Base-by-base conservation (phyloP, 2,888 invertebrate genomes). In the Acanthopleura granulata region DNA sequence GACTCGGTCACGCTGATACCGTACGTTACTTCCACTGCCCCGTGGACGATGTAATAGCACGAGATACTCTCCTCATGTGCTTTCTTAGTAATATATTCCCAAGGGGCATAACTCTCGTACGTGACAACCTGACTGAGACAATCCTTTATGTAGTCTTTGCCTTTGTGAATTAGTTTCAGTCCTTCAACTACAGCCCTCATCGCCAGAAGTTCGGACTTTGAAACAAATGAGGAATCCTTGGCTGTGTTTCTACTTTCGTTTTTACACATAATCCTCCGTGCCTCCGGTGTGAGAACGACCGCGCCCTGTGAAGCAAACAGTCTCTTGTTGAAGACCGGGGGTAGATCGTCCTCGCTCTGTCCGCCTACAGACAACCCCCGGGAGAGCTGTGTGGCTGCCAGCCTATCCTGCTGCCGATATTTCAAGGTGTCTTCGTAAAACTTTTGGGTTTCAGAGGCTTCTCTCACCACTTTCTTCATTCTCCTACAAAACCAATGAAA, bases 21-120 rank as follows among this genome's bases (percentile, higher is more conserved):
- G 72, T 87, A 86, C 27, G 85, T 86, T 71, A 85, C 86, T 77
- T 85, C 85, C 22, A 85, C 85, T 0, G 83, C 83, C 3, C 87
- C 87, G 57, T 83, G 80, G 0, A 87, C 77, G 14, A 87, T 81
- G 74, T 85, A 87, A 76, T 85, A 86, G 74, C 87, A 87, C 0
- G 85, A 84, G 49, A 85, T 69, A 22, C 74, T 72, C 9, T 82
- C 79, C 61, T 86, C 85, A 79, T 83, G 79, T 0, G 78, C 74
- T 72, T 84, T 80, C n/a, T 80, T 82, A 22, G 79, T 80, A 66
- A 87, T 82, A 72, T 84, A 84, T 49, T 83, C 77, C 75, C 80
- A 81, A 0, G 85, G 79, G 16, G 78, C 77, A 74, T 85, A 85
- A 11, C 77, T 72, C 77, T 87, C 87, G 49, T 82, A 81, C 14